Conservation (phyloP, 1,140 invertebrate species). For the Heterodera schachtii region DNA sequence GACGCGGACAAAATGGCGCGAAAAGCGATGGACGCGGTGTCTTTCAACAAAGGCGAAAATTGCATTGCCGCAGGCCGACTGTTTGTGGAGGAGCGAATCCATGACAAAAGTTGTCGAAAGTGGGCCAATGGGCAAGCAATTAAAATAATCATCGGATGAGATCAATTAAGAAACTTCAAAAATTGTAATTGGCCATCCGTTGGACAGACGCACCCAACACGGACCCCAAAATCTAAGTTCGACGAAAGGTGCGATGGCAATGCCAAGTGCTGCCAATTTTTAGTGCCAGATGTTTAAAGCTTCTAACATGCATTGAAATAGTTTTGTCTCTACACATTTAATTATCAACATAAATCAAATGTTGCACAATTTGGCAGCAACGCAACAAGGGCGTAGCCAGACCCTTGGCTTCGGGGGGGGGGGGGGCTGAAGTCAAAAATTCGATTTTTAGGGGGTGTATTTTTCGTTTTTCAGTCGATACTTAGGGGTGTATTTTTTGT, state of each 20-base stretch:
- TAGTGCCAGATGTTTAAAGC: too few species aligned
- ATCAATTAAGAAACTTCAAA: constrained; percentile 70
- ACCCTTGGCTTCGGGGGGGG: too few species aligned
- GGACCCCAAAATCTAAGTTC: constrained; percentile 90
- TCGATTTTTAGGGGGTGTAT: too few species aligned
- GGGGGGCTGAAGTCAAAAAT: too few species aligned
- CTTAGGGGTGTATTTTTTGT: too few species aligned
- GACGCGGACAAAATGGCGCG: constrained; percentile 73
- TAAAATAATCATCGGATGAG: not conserved
- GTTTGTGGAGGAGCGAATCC: constrained; percentile 84
- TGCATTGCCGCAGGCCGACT: constrained; percentile 94
- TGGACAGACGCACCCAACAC: constrained; percentile 72
- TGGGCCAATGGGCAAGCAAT: not conserved
- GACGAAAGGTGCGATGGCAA: constrained; percentile 68
- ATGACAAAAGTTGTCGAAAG: constrained; percentile 75
- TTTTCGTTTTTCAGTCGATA: too few species aligned
- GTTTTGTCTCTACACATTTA: not conserved
- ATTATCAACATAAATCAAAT: not conserved
- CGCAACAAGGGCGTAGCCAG: too few species aligned
- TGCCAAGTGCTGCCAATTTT: not conserved
- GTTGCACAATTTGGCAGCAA: constrained; percentile 2
- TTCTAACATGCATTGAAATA: too few species aligned
- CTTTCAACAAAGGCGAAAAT: constrained; percentile 98
- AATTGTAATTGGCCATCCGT: constrained; percentile 81
- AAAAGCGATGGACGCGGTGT: constrained; percentile 82